Conservation (phyloP, 2,888 invertebrate genomes). For the Melangyna quadrimaculata region DNA sequence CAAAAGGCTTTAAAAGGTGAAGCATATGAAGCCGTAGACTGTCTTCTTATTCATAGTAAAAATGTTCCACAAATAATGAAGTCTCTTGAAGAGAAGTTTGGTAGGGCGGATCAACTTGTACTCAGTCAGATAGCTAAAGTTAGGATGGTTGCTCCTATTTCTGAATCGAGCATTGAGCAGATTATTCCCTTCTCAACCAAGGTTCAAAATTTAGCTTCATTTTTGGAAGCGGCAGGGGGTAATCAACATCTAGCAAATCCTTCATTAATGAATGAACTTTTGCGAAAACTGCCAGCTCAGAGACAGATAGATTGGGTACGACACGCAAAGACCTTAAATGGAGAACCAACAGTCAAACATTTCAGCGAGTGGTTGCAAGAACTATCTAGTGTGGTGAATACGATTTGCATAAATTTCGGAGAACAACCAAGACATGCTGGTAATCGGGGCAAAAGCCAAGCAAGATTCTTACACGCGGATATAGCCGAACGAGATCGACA, state of each 20-base stretch:
- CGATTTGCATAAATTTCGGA: not conserved
- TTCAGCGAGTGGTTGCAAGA: constrained; percentile 59
- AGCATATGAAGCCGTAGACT: not conserved
- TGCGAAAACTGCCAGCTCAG: not conserved
- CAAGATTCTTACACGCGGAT: constrained; percentile 11
- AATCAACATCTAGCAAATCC: not conserved
- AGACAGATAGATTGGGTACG: constrained; percentile 47
- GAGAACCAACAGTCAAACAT: constrained; percentile 31
- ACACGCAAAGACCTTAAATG: not conserved
- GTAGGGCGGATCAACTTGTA: not conserved
- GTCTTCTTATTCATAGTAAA: not conserved
- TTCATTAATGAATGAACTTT: not conserved
- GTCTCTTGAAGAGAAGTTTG: not conserved
- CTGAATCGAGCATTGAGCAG: too few relatives aligned
- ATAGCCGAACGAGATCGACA: not conserved
- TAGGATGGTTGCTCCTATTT: not conserved
- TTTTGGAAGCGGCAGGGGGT: not conserved
- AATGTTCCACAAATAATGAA: not conserved
- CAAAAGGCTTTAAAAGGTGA: not conserved
- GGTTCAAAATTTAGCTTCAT: not conserved
- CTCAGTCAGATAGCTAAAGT: not conserved
- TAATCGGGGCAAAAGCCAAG: not conserved
- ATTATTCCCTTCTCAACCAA: not conserved
- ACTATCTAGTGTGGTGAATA: constrained; percentile 25
- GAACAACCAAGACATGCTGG: not conserved